These are phyloP conservation scores for Ciconia nigra DNA, from an alignment of 2,797 vertebrate species.

Conservation along the genomic window DNA sequence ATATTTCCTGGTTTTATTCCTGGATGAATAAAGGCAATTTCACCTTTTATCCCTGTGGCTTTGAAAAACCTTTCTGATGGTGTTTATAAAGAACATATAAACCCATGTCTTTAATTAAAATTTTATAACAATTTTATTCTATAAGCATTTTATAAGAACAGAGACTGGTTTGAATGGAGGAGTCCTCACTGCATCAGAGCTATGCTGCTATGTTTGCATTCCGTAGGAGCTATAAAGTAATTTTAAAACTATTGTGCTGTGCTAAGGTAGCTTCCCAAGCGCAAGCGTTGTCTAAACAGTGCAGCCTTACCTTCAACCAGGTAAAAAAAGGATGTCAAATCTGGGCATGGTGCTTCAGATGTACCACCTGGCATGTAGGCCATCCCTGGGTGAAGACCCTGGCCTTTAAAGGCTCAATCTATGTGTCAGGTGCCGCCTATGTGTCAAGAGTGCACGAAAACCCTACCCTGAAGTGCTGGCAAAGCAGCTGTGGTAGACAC, in stretches of 20 bases:
- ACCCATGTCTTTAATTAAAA: neutral
- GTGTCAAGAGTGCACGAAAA: neutral
- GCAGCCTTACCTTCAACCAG: neutral
- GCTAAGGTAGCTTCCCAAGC: neutral
- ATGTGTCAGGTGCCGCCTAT: neutral
- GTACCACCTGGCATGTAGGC: neutral
- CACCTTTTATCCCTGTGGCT: neutral
- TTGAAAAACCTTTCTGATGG: neutral
- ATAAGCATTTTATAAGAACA: neutral
- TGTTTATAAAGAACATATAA: neutral
- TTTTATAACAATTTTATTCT: neutral
- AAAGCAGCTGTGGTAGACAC: neutral
- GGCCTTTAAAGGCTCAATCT: neutral
- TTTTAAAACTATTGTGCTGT: neutral
- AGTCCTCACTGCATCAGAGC: neutral
- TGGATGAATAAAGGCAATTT: slow-evolving; percentile 16
- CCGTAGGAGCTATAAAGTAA: neutral
- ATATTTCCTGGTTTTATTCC: no score
- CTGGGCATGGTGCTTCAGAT: neutral
- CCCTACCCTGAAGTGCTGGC: neutral
- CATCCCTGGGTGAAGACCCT: neutral
- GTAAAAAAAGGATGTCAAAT: neutral
- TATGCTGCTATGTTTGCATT: neutral
- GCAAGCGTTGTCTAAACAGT: neutral
- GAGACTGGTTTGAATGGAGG: neutral